Evolutionary conservation across 2,797 vertebrate species (phyloP).

Genomic region (Distichodus sexfasciatus): DNA sequence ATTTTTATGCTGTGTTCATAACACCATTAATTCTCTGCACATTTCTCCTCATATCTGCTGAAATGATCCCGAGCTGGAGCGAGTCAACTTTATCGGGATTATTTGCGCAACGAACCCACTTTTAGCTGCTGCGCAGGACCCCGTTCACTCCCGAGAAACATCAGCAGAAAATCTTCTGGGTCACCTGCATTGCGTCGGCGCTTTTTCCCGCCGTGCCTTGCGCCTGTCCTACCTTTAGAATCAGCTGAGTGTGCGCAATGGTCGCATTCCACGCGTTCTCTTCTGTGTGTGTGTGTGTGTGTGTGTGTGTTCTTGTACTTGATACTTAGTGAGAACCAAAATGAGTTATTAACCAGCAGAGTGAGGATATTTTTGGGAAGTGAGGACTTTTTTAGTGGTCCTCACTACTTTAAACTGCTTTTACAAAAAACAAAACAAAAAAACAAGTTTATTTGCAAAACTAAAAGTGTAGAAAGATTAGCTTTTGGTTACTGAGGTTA

Average conservation of each 20-base stretch:
- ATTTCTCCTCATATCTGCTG: neutral
- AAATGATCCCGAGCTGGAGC: neutral
- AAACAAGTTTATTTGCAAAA: too few species aligned
- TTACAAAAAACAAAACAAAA: too few species aligned
- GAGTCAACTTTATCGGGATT: neutral
- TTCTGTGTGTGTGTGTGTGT: neutral
- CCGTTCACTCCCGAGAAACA: slow-evolving; percentile 18
- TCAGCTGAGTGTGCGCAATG: slow-evolving; percentile 35
- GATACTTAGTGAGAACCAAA: too few species aligned
- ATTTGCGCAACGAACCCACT: slow-evolving; percentile 19
- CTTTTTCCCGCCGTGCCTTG: slow-evolving; percentile 33
- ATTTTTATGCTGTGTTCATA: neutral
- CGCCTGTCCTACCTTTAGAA: slow-evolving; percentile 22
- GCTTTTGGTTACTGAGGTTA: too few species aligned
- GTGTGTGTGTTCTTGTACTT: too few species aligned
- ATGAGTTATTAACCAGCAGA: too few species aligned
- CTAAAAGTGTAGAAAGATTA: too few species aligned
- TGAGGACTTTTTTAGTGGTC: too few species aligned
- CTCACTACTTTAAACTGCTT: too few species aligned
- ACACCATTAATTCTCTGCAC: neutral
- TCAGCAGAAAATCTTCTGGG: slow-evolving; percentile 49
- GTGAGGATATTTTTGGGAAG: too few species aligned
- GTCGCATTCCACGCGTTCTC: neutral
- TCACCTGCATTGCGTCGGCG: slow-evolving; percentile 27
- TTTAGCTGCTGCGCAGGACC: too few species aligned